Conservation (phyloP, 92 coral and sea anemone species). For the Anthopleura xanthogrammica region DNA sequence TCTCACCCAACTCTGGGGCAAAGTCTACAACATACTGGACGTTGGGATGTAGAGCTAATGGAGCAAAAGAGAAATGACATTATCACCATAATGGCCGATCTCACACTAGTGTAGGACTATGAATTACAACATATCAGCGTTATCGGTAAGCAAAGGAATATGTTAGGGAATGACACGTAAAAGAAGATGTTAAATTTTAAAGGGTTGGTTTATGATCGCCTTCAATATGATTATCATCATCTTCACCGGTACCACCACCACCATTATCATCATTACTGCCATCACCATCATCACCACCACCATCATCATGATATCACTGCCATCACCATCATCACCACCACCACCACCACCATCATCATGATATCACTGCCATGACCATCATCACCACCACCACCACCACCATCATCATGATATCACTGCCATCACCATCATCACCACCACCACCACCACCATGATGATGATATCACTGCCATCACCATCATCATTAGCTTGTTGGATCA, state of each 20-base stretch:
- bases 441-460: not conserved
- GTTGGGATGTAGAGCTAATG: slow-evolving; percentile 74
- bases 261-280: not conserved
- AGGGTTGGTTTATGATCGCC: not conserved
- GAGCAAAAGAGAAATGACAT: not conserved
- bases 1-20: slow-evolving; percentile 86
- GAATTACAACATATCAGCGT: too few relatives aligned
- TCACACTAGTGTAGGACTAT: not conserved
- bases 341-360: not conserved
- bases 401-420: too few relatives aligned
- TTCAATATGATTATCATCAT: not conserved
- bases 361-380: too few relatives aligned
- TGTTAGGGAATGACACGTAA: too few relatives aligned
- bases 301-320: not conserved
- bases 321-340: not conserved
- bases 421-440: not conserved
- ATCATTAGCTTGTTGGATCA: too few relatives aligned
- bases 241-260: not conserved
- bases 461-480: too few relatives aligned
- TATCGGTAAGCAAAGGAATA: too few relatives aligned
- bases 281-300: not conserved
- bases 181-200: too few relatives aligned
- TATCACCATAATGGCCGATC: not conserved
- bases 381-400: too few relatives aligned
- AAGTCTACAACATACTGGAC: slow-evolving; percentile 95